These are phyloP conservation scores for Drosophila nikananu DNA, from an alignment of 1,140 invertebrate genomes.

Conservation along the genomic window DNA sequence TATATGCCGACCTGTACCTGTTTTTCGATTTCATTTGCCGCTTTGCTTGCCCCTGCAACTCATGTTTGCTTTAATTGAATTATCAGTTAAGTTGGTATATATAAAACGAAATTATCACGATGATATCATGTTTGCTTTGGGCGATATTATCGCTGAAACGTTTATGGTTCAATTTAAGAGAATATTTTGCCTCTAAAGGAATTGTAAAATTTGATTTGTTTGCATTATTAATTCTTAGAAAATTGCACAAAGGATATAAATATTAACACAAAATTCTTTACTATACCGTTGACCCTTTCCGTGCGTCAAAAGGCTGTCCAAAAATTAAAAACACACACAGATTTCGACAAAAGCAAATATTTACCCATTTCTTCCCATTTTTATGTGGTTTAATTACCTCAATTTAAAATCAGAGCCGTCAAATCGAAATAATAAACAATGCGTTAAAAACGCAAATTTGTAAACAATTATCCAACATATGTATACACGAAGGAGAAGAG, in stretches of 20 bases:
- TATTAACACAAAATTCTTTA: not conserved
- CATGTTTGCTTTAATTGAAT: slow-evolving; percentile 77
- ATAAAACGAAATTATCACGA: slow-evolving; percentile 45
- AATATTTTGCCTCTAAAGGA: not conserved
- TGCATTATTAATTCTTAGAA: not conserved
- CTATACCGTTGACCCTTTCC: slow-evolving; percentile 44
- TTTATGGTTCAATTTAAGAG: slow-evolving; percentile 15
- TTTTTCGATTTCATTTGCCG: slow-evolving; percentile 29
- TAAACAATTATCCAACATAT: slow-evolving; percentile 69
- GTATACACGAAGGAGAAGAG: slow-evolving; percentile 9
- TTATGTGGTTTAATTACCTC: slow-evolving; percentile 64
- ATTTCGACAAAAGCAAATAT: slow-evolving; percentile 47
- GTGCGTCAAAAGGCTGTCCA: slow-evolving; percentile 46
- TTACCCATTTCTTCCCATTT: slow-evolving; percentile 38
- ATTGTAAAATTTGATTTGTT: not conserved
- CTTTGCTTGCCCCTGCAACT: slow-evolving; percentile 23
- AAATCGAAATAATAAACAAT: slow-evolving; percentile 71
- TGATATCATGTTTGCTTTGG: slow-evolving; percentile 63
- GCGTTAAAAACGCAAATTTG: slow-evolving; percentile 57
- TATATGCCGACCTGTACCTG: slow-evolving; percentile 10
- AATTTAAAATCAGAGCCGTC: slow-evolving; percentile 60
- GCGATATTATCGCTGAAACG: slow-evolving; percentile 30
- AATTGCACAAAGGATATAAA: not conserved
- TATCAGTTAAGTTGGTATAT: slow-evolving; percentile 59
- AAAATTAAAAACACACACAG: slow-evolving; percentile 30